Evolutionary conservation across 2,113 vertebrate genomes (phyloP).

Genomic region (Gallinago media): DNA sequence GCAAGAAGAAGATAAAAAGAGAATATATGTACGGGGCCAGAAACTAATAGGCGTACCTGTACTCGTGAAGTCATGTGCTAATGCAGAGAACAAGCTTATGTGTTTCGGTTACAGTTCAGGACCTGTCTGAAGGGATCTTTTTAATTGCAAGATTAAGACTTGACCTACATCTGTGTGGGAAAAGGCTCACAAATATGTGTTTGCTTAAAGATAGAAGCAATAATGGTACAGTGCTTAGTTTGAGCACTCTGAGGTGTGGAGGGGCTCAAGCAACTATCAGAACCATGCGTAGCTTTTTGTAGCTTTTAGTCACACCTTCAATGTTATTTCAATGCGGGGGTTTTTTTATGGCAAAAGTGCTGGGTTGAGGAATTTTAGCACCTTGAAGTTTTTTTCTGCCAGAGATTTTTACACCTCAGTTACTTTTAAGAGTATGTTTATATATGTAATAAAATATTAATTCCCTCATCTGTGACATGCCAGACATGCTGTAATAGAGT

Average conservation of each 20-base stretch:
- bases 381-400: slow-evolving; percentile 20
- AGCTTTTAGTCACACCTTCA: not conserved
- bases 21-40: not conserved
- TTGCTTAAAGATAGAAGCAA: not conserved
- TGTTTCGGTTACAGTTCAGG: not conserved
- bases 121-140: not conserved
- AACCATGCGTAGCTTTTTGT: not conserved
- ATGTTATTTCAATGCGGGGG: not conserved
- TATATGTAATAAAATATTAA: slow-evolving; percentile 48
- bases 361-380: slow-evolving; percentile 25
- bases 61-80: not conserved
- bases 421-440: slow-evolving; percentile 61
- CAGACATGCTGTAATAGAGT: slow-evolving; percentile 60
- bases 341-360: not conserved
- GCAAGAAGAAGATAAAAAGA: not conserved
- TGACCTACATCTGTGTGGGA: not conserved
- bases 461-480: slow-evolving; percentile 42
- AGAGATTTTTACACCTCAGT: slow-evolving; percentile 39
- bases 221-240: not conserved
- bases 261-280: not conserved
- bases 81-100: not conserved
- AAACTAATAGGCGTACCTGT: not conserved
- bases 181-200: not conserved
- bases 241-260: not conserved
- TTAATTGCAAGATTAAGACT: not conserved